Evolutionary conservation across 2,113 vertebrate genomes (phyloP), one percentile per base, ranked within the genome.

Genomic region (Pollimyrus isidori): DNA sequence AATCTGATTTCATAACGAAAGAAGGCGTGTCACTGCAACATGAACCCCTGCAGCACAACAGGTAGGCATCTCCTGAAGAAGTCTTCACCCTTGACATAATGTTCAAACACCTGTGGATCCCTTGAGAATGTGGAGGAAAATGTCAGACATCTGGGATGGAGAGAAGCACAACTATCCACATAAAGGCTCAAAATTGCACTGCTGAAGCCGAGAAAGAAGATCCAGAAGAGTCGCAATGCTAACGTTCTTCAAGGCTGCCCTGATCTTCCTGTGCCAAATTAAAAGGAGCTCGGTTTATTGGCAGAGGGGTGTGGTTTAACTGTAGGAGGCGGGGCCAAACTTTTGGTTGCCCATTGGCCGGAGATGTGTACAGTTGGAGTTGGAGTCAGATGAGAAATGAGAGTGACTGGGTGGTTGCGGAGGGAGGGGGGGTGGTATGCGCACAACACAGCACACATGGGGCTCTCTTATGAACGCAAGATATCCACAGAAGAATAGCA

Each of bases 401-500:
- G 90, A 26, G 87, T 83, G 82, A 76, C 69, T 85, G 89, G 58
- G 23, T 69, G 69, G 30, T 9, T 23, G 26, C 30, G 50, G 17
- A 21, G 73, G 19, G 7, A 15, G 9, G 35, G 23, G 26, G 11
- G 45, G 23, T 7, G 23, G 83, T 26, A 35, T 35, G 35, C 35
- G 62, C 82, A 87, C 56, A 45, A 90, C 92, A 91, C 91, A 52
- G 94, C 95, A 95, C 95, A 96, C 95, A 95, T 96, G 92, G 94
- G 95, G 95, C 95, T 97, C 95, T 97, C 91, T 94, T 94, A 94
- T 96, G 95, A 96, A 96, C 92, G 96, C 94, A 95, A 94, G 92
- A 95, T 96, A 94, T 95, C 94, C 95, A 97, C 94, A 96, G 95
- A 73, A 73, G 65, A 98, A 97, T 96, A 96, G 97, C 98, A 98